Percentiles rank a stretch among this genome's conserved stretches.
phyloP scores from a whole-genome alignment of 2,797 vertebrate species.

The Clamator glandarius region DNA sequence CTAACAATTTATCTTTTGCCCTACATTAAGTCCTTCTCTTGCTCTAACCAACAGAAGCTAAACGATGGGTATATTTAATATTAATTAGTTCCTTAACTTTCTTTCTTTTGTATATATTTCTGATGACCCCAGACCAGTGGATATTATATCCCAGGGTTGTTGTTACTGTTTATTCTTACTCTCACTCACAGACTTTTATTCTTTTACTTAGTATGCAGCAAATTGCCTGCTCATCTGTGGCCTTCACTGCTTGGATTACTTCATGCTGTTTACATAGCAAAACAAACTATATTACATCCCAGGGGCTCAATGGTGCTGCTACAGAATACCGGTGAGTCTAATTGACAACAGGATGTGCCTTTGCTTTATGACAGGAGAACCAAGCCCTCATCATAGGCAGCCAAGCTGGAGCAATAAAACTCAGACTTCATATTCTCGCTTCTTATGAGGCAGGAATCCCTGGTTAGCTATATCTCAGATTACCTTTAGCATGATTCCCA shows the following conservation, averaged over 20 bases:
- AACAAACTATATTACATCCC: constrained; percentile 51
- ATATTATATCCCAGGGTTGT: constrained; percentile 49
- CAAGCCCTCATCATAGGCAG: not conserved
- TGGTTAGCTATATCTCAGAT: not conserved
- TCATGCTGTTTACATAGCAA: constrained; percentile 56
- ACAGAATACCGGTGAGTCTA: constrained; percentile 19
- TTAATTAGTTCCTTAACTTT: constrained; percentile 30
- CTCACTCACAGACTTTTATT: constrained; percentile 16
- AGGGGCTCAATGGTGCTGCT: constrained; percentile 33
- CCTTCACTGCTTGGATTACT: constrained; percentile 23
- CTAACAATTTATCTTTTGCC: not conserved
- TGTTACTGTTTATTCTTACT: constrained; percentile 44
- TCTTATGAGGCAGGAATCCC: constrained; percentile 4
- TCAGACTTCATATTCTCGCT: not conserved
- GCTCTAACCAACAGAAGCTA: not conserved
- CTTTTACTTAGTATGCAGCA: not conserved
- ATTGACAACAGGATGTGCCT: constrained; percentile 52
- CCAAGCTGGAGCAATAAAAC: constrained; percentile 15
- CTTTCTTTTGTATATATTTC: constrained; percentile 19
- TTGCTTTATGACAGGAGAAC: constrained; percentile 25
- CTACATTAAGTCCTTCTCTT: not conserved
- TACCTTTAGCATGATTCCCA: not conserved
- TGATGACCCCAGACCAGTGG: constrained; percentile 19
- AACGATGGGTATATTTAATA: constrained; percentile 24
- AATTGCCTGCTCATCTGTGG: constrained; percentile 45